Evolutionary conservation across 2,113 vertebrate genomes (phyloP), one percentile per base, ranked within the genome.

Genomic region (Athene noctua): DNA sequence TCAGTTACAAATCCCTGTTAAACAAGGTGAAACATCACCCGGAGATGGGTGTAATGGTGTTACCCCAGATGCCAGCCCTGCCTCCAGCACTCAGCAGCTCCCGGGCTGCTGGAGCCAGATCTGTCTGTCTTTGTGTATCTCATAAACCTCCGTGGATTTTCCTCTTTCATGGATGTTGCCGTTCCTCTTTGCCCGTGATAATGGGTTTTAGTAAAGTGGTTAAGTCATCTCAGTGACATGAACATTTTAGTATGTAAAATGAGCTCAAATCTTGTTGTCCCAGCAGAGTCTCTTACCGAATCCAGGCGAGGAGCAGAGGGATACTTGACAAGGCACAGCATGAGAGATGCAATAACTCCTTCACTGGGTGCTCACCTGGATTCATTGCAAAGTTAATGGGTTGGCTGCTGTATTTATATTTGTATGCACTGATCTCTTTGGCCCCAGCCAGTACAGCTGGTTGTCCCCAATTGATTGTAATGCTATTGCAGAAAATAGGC

Each of bases 301-400:
- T 29, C 30, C 2, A 0, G 18, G 30, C 1, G 2, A 44, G 61
- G 49, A 65, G 49, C 23, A 2, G 49, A 21, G 38, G 30, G 61
- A n/a, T 34, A 16, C 13, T 36, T 34, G 36, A 4, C 15, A 32
- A 25, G 46, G 49, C 23, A 13, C 61, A 17, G 18, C 18, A 13
- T n/a, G 61, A 30, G 77, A 42, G 23, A 22, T n/a, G 38, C 38
- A 44, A 21, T 27, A 52, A 34, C 16, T 79, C 47, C 47, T 22
- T 54, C 5, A 2, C 49, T 54, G 61, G 23, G 38, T 6, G 1
- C 6, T 42, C 25, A 13, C 17, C 30, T 4, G 9, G 38, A 21
- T 44, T 44, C 30, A 7, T 54, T 15, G 62, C 46, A 46, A 44
- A 58, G 44, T n/a, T 40, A 17, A 21, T 23, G 27, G 29, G 23